These are phyloP conservation scores for Orius insidiosus DNA, from an alignment of 1,140 invertebrate genomes.

Conservation along the genomic window DNA sequence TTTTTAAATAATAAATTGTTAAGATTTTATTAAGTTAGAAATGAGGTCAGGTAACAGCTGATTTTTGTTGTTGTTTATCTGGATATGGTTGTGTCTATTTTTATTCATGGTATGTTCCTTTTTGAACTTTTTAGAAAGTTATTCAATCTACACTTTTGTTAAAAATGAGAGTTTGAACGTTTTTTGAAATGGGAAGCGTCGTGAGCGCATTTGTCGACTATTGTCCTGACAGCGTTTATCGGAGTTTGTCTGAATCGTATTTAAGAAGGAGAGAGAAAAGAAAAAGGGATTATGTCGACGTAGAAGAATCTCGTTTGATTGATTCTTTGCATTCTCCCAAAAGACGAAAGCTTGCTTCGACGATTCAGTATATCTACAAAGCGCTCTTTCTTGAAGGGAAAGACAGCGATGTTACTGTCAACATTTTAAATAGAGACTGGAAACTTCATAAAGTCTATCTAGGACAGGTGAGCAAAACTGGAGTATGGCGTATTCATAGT, in stretches of 20 bases:
- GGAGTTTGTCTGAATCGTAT: constrained; percentile 11
- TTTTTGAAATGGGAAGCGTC: constrained; percentile 4
- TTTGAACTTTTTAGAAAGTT: too few species aligned
- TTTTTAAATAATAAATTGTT: too few species aligned
- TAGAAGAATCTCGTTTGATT: constrained; percentile 12
- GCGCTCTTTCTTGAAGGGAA: constrained; percentile 58
- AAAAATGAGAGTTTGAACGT: too few species aligned
- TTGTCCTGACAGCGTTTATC: constrained; percentile 7
- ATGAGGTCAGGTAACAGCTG: too few species aligned
- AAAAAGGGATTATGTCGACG: constrained; percentile 7
- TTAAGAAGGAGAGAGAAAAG: constrained; percentile 11
- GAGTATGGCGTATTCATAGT: too few species aligned
- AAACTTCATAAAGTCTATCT: constrained; percentile 63
- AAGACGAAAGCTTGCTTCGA: constrained; percentile 53
- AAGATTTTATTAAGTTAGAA: too few species aligned
- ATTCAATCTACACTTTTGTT: too few species aligned
- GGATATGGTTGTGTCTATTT: too few species aligned
- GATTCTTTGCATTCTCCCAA: constrained; percentile 15
- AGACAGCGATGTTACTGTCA: constrained; percentile 57
- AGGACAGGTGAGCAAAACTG: too few species aligned
- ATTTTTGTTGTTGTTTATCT: too few species aligned
- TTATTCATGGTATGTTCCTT: too few species aligned
- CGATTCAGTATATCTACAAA: constrained; percentile 62
- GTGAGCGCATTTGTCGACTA: constrained; percentile 8
- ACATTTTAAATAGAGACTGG: constrained; percentile 54